Conservation (phyloP, 2,888 invertebrate species). For the Gandaritis pyraliata region DNA sequence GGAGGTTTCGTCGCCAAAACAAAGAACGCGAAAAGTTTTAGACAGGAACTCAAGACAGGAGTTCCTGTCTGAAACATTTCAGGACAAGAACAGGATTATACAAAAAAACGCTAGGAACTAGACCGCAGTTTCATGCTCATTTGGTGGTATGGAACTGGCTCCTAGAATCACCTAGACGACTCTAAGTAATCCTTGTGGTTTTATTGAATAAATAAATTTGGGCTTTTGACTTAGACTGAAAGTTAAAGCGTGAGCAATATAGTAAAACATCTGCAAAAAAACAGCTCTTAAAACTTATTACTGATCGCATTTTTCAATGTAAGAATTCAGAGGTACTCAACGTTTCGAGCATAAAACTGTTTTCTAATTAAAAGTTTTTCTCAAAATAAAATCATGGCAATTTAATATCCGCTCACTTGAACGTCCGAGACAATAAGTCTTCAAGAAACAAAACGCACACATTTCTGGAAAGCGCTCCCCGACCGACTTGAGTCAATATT, state of each 20-base stretch:
- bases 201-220: too few species aligned
- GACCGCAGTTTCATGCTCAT: too few species aligned
- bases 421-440: constrained; percentile 58
- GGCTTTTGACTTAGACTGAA: too few species aligned
- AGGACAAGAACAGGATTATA: too few species aligned
- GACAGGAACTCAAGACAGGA: too few species aligned
- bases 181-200: too few species aligned
- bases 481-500: constrained; percentile 65
- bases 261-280: too few species aligned
- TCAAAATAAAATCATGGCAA: constrained; percentile 43
- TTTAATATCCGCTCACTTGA: constrained; percentile 60
- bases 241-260: background rate
- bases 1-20: background rate
- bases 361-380: constrained; percentile 12
- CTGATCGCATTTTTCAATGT: background rate
- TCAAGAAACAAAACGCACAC: constrained; percentile 51
- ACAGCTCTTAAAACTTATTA: too few species aligned
- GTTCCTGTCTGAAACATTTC: too few species aligned
- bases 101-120: too few species aligned
- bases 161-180: too few species aligned
- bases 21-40: background rate
- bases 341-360: background rate
- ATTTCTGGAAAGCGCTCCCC: constrained; percentile 42
- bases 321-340: background rate
- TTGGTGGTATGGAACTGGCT: too few species aligned